Conservation (phyloP, 2,797 vertebrate species). For the Tamandua tetradactyla region DNA sequence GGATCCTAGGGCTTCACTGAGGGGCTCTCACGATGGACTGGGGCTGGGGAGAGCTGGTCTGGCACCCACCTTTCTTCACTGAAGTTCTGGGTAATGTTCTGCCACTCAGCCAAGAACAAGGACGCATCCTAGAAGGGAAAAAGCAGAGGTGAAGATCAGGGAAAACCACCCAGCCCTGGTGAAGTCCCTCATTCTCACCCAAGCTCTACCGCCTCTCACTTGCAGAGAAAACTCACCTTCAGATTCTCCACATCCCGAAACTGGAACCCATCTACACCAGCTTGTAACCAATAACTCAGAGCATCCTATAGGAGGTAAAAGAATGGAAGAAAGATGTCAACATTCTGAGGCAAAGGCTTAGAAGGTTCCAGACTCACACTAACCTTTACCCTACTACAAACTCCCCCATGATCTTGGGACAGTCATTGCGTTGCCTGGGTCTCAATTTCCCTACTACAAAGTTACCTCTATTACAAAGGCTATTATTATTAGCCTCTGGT, state of each 20-base stretch:
- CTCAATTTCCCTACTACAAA: neutral
- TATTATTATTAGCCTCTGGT: neutral
- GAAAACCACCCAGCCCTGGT: neutral
- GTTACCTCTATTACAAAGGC: neutral
- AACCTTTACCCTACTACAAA: neutral
- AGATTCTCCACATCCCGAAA: constrained; percentile 78
- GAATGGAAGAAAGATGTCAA: neutral
- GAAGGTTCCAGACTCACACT: neutral
- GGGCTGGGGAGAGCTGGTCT: neutral
- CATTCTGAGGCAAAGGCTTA: neutral
- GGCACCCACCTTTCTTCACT: constrained; percentile 76
- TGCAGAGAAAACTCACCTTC: constrained; percentile 49
- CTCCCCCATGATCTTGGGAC: neutral
- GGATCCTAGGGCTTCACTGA: neutral
- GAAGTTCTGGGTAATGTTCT: constrained; percentile 81
- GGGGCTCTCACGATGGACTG: neutral
- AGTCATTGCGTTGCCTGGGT: neutral
- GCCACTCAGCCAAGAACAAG: constrained; percentile 74
- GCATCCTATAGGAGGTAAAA: constrained; percentile 82
- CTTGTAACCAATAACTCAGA: constrained; percentile 86
- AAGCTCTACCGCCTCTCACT: no score
- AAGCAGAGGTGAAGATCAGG: neutral
- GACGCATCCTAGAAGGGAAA: constrained; percentile 62
- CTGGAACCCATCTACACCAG: constrained; percentile 89
- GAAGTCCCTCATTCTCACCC: neutral